These are phyloP conservation scores for Colletes collaris DNA, from an alignment of 2,888 invertebrate genomes.

Conservation along the genomic window DNA sequence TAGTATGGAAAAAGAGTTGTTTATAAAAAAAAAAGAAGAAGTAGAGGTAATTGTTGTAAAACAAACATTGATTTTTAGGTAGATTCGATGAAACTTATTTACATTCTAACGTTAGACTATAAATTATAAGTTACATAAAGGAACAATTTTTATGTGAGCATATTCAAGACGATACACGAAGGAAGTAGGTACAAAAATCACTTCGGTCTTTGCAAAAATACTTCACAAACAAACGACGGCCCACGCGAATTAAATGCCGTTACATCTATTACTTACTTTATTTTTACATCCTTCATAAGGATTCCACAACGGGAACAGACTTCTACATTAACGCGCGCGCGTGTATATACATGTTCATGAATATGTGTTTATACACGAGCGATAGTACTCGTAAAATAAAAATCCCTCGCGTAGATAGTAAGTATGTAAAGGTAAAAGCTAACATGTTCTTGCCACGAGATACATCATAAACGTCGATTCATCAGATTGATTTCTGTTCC, in stretches of 20 bases:
- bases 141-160: constrained; percentile 49
- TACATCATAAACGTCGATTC: constrained; percentile 39
- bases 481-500: constrained; percentile 32
- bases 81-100: constrained; percentile 28
- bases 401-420: constrained; percentile 46
- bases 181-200: constrained; percentile 71
- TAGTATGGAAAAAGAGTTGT: constrained; percentile 18
- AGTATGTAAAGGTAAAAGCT: constrained; percentile 66
- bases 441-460: constrained; percentile 51
- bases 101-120: constrained; percentile 41
- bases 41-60: constrained; percentile 29
- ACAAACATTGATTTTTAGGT: constrained; percentile 3
- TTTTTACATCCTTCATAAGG: constrained; percentile 80
- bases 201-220: constrained; percentile 61
- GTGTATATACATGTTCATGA: constrained; percentile 38
- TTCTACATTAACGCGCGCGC: constrained; percentile 60
- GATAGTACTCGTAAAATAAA: constrained; percentile 56
- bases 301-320: constrained; percentile 70
- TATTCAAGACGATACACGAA: constrained; percentile 65
- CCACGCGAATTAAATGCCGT: constrained; percentile 71
- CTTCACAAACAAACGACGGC: constrained; percentile 62
- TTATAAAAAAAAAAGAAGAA: constrained; percentile 10
- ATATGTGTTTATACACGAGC: constrained; percentile 53
- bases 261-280: constrained; percentile 68
- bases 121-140: constrained; percentile 53